Evolutionary conservation across 1,140 invertebrate species (phyloP).

Genomic region (Aricia agestis): DNA sequence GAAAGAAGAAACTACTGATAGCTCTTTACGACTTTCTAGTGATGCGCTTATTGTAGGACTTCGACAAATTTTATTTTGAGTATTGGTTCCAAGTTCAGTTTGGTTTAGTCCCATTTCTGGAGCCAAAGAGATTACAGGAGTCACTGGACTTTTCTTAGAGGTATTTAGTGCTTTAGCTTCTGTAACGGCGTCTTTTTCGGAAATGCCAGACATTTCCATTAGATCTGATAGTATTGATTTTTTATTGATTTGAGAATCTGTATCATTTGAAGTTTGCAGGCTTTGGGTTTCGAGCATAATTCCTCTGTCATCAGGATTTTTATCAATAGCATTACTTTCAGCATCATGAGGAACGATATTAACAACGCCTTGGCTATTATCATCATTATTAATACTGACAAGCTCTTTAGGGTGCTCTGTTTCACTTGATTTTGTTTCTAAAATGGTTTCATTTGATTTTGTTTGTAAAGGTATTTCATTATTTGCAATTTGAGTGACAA

Average conservation of each 20-base stretch:
- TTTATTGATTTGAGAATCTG: constrained; percentile 29
- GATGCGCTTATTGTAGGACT: background rate
- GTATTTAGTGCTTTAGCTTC: background rate
- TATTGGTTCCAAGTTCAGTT: background rate
- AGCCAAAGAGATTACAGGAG: background rate
- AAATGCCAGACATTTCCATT: constrained; percentile 70
- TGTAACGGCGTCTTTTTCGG: constrained; percentile 40
- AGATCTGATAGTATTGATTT: constrained; percentile 59
- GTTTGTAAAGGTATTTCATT: background rate
- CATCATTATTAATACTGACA: background rate
- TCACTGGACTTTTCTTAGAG: background rate
- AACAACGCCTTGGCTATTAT: background rate
- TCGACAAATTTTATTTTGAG: background rate
- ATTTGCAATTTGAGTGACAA: background rate
- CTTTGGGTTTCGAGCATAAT: background rate
- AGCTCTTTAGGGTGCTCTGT: background rate
- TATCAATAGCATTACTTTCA: background rate
- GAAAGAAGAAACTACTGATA: constrained; percentile 44
- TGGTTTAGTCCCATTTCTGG: background rate
- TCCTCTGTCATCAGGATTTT: background rate
- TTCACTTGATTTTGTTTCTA: background rate
- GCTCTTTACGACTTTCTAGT: constrained; percentile 28
- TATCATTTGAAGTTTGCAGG: background rate
- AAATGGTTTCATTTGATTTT: background rate
- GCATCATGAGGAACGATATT: background rate